Conservation (phyloP, 2,888 invertebrate species). For the Digitonthophagus gazella region DNA sequence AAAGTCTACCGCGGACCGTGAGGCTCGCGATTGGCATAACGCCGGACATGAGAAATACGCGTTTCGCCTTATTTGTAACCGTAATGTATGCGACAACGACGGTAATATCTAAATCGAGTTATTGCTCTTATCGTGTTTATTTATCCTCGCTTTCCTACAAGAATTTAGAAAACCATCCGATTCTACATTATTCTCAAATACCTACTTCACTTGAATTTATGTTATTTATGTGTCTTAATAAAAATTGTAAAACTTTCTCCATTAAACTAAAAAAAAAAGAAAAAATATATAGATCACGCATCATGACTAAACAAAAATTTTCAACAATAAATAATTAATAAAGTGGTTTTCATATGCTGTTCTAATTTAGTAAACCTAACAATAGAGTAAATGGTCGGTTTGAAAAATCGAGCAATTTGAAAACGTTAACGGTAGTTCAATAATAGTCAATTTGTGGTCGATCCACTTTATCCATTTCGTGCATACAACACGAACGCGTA, state of each 20-base stretch:
- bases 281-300: neutral
- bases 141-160: neutral
- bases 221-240: too few relatives aligned
- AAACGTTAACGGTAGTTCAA: neutral
- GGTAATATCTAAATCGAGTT: neutral
- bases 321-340: neutral
- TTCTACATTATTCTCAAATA: too few relatives aligned
- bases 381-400: neutral
- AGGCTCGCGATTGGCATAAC: neutral
- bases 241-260: neutral
- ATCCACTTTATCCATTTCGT: slow-evolving; percentile 9
- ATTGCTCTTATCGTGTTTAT: neutral
- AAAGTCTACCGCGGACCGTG: neutral
- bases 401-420: neutral
- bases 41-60: neutral
- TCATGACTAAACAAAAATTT: neutral
- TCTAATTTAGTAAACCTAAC: neutral
- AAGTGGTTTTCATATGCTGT: neutral
- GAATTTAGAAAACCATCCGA: neutral
- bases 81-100: neutral
- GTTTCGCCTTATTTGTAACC: neutral
- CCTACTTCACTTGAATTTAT: neutral
- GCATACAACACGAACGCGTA: slow-evolving; percentile 6
- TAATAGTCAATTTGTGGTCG: slow-evolving; percentile 9
- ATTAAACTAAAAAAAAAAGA: too few relatives aligned